Evolutionary conservation across 2,113 vertebrate species (phyloP).

Genomic region (Hemichromis elongatus): DNA sequence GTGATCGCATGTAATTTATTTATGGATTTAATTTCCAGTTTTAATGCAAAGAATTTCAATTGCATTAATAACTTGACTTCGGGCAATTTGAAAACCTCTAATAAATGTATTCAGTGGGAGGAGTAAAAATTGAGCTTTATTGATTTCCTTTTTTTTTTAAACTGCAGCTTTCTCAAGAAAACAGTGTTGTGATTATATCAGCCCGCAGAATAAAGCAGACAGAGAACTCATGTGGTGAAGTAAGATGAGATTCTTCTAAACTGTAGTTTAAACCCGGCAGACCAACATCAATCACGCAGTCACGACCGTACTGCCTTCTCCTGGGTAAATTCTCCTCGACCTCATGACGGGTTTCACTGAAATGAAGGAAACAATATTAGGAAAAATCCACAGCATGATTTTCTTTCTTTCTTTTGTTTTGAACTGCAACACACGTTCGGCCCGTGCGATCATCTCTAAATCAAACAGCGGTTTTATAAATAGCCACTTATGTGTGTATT

Average conservation of each 20-base stretch:
- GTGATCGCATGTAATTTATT: not conserved
- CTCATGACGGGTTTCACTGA: not conserved
- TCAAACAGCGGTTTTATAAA: not conserved
- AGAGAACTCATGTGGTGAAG: rapidly evolving
- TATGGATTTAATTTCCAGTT: not conserved
- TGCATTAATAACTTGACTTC: not conserved
- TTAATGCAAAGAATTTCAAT: not conserved
- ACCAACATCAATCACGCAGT: not conserved
- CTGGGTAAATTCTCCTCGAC: not conserved
- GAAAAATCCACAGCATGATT: not conserved
- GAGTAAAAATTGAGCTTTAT: not conserved
- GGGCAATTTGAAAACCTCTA: not conserved
- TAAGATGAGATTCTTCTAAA: not conserved
- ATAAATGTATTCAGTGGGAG: not conserved
- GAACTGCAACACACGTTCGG: not conserved
- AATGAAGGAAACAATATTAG: not conserved
- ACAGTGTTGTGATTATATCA: not conserved
- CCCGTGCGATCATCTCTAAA: not conserved
- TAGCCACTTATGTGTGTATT: rapidly evolving
- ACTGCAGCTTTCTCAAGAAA: not conserved
- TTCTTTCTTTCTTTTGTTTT: not conserved
- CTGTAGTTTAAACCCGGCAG: not conserved
- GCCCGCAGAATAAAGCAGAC: not conserved
- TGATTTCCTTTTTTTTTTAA: not conserved
- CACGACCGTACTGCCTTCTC: not conserved